These are phyloP conservation scores for Diglossa cyanea DNA, from an alignment of 2,797 vertebrate genomes.

Conservation along the genomic window DNA sequence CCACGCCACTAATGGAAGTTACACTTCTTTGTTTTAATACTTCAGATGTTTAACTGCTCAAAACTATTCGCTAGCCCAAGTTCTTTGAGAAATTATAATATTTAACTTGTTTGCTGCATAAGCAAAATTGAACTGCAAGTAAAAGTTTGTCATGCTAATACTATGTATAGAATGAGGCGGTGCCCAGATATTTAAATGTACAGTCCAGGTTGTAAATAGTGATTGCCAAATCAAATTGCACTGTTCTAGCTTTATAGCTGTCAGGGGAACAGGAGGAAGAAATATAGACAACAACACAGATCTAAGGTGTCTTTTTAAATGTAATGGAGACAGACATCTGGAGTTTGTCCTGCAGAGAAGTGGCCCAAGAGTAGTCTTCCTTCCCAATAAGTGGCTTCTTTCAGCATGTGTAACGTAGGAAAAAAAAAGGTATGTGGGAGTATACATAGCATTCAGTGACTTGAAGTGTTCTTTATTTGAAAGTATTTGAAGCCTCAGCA, in stretches of 20 bases:
- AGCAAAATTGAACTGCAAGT: not conserved
- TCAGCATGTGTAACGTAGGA: not conserved
- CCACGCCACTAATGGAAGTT: not conserved
- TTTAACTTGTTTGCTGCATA: not conserved
- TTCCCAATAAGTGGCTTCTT: not conserved
- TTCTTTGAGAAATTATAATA: not conserved
- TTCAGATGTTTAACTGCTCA: not conserved
- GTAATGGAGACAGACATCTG: not conserved
- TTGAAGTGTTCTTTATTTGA: not conserved
- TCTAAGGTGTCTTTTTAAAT: not conserved
- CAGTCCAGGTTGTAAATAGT: not conserved
- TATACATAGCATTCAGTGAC: not conserved
- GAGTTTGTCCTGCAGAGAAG: not conserved
- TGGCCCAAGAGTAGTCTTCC: not conserved
- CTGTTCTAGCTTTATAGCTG: not conserved
- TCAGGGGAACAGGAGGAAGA: not conserved
- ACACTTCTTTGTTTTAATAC: not conserved
- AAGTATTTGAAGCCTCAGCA: not conserved
- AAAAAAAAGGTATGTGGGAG: not conserved
- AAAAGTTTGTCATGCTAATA: not conserved
- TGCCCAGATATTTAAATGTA: not conserved
- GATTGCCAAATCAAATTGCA: not conserved
- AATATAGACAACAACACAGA: not conserved
- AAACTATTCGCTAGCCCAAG: not conserved
- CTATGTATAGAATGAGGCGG: not conserved